Evolutionary conservation across 2,113 vertebrate species (phyloP), one percentile per base, ranked within the genome.

Genomic region (Pelvicachromis taeniatus): DNA sequence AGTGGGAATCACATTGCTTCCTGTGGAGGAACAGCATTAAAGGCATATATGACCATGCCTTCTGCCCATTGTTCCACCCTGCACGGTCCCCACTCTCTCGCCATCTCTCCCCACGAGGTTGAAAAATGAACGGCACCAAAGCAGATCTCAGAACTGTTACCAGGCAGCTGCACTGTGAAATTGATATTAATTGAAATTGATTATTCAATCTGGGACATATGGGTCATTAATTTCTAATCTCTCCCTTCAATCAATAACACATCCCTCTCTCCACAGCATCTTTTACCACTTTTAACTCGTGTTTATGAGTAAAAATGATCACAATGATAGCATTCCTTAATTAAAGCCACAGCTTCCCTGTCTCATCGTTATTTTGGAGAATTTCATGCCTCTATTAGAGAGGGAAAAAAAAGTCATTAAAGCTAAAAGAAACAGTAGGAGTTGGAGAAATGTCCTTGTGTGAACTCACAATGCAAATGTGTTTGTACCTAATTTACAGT

Each of bases 201-300:
- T 96, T 95, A 93, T 93, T 94, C 89, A 94, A 93, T 93, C 86
- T 93, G 91, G 90, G 85, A 92, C 88, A 90, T 91, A 95, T n/a
- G 93, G 93, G 88, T 94, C 94, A 95, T 96, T 96, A 94, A 95
- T 93, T 96, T 94, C 88, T 93, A 92, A 95, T 95, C 92, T 94
- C 80, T 87, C 48, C 84, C 89, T 85, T 94, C 89, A 91, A 93
- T 96, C 95, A 93, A 95, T 95, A 93, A 89, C 79, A 83, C 82
- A 88, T 84, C 81, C 81, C 81, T 78, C 91, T 85, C 91, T 88
- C 85, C 86, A 84, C 90, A 89, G 54, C 63, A 48, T 77, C 77
- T 93, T 77, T 86, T 88, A 81, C 81, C 48, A 85, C 86, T 82
- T 91, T 90, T 87, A 91, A 88, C 63, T 87, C 81, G 85, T 93